Base-by-base conservation (phyloP, 2,888 invertebrate species). In the Acanthosepion lycidas region DNA sequence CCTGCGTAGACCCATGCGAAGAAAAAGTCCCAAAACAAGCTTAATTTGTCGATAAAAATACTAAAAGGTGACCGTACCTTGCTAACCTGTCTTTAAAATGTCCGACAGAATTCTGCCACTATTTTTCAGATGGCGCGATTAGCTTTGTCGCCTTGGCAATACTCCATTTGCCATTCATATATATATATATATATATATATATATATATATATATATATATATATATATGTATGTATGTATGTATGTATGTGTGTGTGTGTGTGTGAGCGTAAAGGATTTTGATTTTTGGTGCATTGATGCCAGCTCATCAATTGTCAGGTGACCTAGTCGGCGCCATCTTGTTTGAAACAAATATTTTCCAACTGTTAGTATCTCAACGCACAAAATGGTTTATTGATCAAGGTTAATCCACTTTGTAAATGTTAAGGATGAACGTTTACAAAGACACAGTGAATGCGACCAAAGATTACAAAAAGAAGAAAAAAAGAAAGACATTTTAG, bases 201-300 rank as follows among this genome's bases (percentile, higher is more conserved):
- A 6, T 64, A 26, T 23, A 64, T 28, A n/a, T 28, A 78, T 28
- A 78, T 9, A 78, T 28, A 78, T 2, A 78, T 78, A 78, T 78
- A 78, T 78, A 78, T 78, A 78, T 78, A 78, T 78, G n/a, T 78
- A 78, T 78, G n/a, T 78, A 78, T 78, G n/a, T 78, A 78, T 78
- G n/a, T 78, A 78, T 78, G n/a, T 78, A 12, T 78, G 8, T 78
- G 2, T n/a, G 6, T 78, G n/a, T 78, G 15, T 78, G 15, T 78
- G 33, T 26, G 33, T 15, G 12, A 2, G 18, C 18, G 8, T 33
- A 33, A 3, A 59, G 20, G 23, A 6, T 23, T 59, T 23, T 23
- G 23, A 6, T 23, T 59, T 23, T 23, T 12, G 3, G n/a, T 8
- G 78, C 78, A 78, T 78, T n/a, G n/a, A 9, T 78, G 78, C n/a